Conservation (phyloP, 1,140 invertebrate genomes). For the fruit fly (Drosophila melanogaster) region Release_6_plus_ISO1_MT NC_004354.4:17748501-17749000, state of each 20-base stretch:
- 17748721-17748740: constrained; percentile 69
- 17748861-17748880: constrained; percentile 37
- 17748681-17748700: constrained; percentile 54
- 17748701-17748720: constrained; percentile 79
- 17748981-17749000: constrained; percentile 14
- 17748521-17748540: constrained; percentile 85
- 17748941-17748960: constrained; percentile 79
- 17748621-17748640: constrained; percentile 81
- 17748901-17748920: constrained; percentile 31
- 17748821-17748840: constrained; percentile 84
- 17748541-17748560: constrained; percentile 63
- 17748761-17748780: constrained; percentile 81
- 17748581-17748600: constrained; percentile 67
- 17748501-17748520: constrained; percentile 86
- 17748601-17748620: constrained; percentile 72
- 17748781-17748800: constrained; percentile 86
- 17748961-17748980: constrained; percentile 67
- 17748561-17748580: constrained; percentile 56
- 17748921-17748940: constrained; percentile 39
- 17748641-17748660: constrained; percentile 7
- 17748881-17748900: constrained; percentile 34
- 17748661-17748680: constrained; percentile 30
- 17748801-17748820: constrained; percentile 89
- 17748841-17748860: constrained; percentile 43
- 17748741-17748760: constrained; percentile 81